These are phyloP conservation scores for Drosophila watanabei DNA, from an alignment of 1,140 invertebrate species.

Conservation along the genomic window DNA sequence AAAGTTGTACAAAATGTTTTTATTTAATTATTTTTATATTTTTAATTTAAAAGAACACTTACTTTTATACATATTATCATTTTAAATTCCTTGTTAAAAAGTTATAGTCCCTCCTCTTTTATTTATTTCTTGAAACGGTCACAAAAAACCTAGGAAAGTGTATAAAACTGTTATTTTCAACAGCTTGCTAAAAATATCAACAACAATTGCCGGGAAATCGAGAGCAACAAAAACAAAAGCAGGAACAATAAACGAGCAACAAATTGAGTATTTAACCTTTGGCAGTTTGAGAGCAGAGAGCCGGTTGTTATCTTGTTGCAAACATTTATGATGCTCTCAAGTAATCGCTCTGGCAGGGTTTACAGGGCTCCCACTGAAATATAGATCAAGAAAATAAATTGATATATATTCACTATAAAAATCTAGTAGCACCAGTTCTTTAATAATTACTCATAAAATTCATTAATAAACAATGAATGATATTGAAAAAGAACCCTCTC, in stretches of 20 bases:
- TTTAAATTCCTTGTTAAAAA: too few species aligned
- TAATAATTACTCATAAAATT: not conserved
- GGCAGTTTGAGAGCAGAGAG: conserved; percentile 42
- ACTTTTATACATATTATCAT: too few species aligned
- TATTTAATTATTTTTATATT: not conserved
- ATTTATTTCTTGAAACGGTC: not conserved
- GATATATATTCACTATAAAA: not conserved
- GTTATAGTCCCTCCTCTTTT: too few species aligned
- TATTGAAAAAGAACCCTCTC: not conserved
- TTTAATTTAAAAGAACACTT: too few species aligned
- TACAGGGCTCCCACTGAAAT: not conserved
- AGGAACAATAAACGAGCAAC: conserved; percentile 61
- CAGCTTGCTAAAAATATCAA: conserved; percentile 57
- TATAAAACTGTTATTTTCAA: conserved; percentile 36
- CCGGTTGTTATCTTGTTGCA: conserved; percentile 34
- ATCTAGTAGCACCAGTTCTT: too few species aligned
- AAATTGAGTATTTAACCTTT: conserved; percentile 83
- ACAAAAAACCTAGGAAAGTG: not conserved
- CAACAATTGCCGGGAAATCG: conserved; percentile 60
- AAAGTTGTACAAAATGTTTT: not conserved
- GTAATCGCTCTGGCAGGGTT: not conserved
- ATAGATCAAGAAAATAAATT: not conserved
- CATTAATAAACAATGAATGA: not conserved
- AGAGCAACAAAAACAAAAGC: conserved; percentile 23
- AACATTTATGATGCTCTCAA: conserved; percentile 22